Conservation (phyloP, 2,797 vertebrate species). For the Merluccius polli region DNA sequence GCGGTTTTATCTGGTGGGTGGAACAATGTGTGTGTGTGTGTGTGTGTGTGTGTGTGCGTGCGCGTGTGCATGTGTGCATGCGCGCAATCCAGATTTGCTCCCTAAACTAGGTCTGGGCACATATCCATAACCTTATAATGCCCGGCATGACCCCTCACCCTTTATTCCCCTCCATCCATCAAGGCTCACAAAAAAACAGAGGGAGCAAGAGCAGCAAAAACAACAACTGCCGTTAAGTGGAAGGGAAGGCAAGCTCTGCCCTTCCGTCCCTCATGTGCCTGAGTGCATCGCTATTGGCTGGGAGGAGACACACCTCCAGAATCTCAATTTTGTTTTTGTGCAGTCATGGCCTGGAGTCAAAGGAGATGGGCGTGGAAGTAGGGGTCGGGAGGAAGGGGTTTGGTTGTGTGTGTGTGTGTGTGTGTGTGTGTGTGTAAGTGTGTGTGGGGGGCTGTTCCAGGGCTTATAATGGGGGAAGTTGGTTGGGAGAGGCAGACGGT, state of each 20-base stretch:
- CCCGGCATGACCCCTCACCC: neutral
- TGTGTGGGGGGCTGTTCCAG: too few species aligned
- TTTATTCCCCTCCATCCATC: neutral
- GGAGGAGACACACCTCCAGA: conserved; percentile 80
- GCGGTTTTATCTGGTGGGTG: neutral
- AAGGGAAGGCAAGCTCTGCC: neutral
- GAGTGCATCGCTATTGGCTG: conserved; percentile 69
- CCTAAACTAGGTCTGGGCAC: neutral
- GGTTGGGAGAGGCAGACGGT: neutral
- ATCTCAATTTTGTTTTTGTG: conserved; percentile 70
- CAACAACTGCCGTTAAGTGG: neutral
- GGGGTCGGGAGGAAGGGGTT: conserved; percentile 5
- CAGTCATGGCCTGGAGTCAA: conserved; percentile 40
- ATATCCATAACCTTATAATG: neutral
- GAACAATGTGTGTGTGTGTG: neutral
- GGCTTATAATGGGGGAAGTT: conserved; percentile 19
- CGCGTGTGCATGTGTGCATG: neutral
- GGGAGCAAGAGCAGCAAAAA: neutral
- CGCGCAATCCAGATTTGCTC: neutral
- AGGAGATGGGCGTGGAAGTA: conserved; percentile 22
- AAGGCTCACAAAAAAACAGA: neutral
- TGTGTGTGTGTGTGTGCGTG: too few species aligned
- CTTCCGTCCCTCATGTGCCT: conserved; percentile 63
- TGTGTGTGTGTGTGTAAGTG: neutral
- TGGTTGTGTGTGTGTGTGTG: neutral